phyloP scores from a whole-genome alignment of 2,888 invertebrate genomes.

The Oasisia sp. region DNA sequence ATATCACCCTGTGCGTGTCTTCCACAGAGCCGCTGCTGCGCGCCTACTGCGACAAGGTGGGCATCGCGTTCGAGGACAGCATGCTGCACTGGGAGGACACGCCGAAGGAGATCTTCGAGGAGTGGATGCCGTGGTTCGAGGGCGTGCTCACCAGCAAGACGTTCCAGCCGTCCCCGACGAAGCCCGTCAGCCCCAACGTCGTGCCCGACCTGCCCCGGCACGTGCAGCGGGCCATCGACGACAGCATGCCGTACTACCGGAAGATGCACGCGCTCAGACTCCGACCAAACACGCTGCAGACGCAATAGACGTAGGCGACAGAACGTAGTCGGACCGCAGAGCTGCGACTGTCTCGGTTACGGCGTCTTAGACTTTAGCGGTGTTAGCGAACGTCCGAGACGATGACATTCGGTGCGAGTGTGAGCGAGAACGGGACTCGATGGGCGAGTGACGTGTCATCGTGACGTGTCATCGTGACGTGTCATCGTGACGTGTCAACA shows the following conservation, averaged over 20 bases:
- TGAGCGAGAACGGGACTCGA: neutral
- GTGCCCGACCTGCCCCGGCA: constrained; percentile 44
- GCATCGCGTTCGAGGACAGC: constrained; percentile 42
- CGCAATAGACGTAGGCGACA: neutral
- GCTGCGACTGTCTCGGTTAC: neutral
- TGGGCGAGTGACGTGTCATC: neutral
- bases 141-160: constrained; percentile 46
- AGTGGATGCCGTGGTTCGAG: constrained; percentile 51
- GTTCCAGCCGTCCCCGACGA: constrained; percentile 47
- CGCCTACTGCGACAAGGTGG: constrained; percentile 45
- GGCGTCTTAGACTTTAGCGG: neutral
- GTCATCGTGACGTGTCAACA: too few species aligned
- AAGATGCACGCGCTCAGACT: constrained; percentile 42
- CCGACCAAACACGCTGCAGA: constrained; percentile 38
- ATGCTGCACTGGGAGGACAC: constrained; percentile 50
- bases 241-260: constrained; percentile 43
- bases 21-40: constrained; percentile 42
- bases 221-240: constrained; percentile 45
- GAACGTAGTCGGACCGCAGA: neutral
- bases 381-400: neutral
- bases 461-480: neutral
- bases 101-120: constrained; percentile 44
- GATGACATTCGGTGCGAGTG: neutral
- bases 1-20: neutral
- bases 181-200: constrained; percentile 43